Base-by-base conservation (phyloP, 2,888 invertebrate species). In the Polydrusus pterygomalis region DNA sequence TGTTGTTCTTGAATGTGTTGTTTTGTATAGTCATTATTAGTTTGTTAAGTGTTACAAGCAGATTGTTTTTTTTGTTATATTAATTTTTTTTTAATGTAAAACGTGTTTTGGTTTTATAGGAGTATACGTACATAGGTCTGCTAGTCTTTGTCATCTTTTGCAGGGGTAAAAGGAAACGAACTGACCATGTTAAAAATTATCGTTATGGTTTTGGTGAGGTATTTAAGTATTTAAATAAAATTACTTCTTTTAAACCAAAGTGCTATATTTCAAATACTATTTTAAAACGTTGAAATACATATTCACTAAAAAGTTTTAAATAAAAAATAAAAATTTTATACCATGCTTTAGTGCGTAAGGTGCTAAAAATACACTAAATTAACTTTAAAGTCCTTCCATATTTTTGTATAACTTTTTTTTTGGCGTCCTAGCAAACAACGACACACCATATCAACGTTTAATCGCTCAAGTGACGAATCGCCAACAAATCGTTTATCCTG, bases 401-500 rank as follows among this genome's bases (percentile, higher is more conserved):
- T 38, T 67, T 34, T 5, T 54, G 18, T 17, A 51, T 54, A 54
- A 30, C 5, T 54, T 30, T 30, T 47, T 25, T 60, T 54, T 63
- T 63, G 51, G 63, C 25, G 25, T 30, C 51, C 10, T 81, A 87
- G 88, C 85, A 87, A 87, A 83, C 87, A 88, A 85, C 87, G 88
- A 87, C 86, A 84, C 80, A 84, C 85, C 47, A 79, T 86, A 70
- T 81, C 85, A 60, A 80, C 85, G 58, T 83, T 85, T 77, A 85
- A 84, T 80, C 85, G 87, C 74, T 79, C 70, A 43, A 79, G 70
- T 82, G 84, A 79, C 80, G 85, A 85, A 88, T 87, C 88, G 87
- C 86, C 88, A 87, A 87, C 88, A 88, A 87, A 90, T 86, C 87
- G 90, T 82, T 87, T 90, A 80, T 90, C 90, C 74, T 90, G 91